Percentiles rank a stretch among this genome's conserved stretches.
These are phyloP conservation scores for Micropoecilia bifurca DNA, from an alignment of 2,797 vertebrate genomes.

Conservation along the genomic window DNA sequence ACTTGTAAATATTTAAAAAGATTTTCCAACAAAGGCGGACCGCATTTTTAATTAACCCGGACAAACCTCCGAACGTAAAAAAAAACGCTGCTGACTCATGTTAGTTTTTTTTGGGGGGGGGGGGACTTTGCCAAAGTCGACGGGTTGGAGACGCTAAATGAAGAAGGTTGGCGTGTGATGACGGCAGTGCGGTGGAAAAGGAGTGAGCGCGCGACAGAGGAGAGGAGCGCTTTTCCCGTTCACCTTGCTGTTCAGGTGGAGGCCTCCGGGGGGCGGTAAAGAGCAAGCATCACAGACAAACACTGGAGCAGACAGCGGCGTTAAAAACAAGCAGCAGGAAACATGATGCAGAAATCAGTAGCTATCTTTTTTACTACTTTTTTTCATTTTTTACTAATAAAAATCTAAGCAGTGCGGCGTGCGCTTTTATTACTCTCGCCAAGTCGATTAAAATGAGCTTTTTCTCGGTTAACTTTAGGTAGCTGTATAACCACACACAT, in stretches of 20 bases:
- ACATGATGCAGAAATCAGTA: background rate
- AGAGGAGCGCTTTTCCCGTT: slow-evolving; percentile 28
- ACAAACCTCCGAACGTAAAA: slow-evolving; percentile 6
- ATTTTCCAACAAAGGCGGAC: slow-evolving; percentile 68
- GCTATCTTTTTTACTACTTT: background rate
- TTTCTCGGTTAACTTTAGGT: too few species aligned
- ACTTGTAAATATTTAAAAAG: slow-evolving; percentile 78
- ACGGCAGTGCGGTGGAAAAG: slow-evolving; percentile 21
- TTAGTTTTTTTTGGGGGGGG: background rate
- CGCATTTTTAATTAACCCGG: slow-evolving; percentile 34
- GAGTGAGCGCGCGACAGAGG: slow-evolving; percentile 44
- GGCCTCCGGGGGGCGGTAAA: slow-evolving; percentile 59
- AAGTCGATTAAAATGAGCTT: too few species aligned
- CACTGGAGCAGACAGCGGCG: background rate
- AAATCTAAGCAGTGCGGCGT: background rate
- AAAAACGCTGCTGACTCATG: slow-evolving; percentile 28
- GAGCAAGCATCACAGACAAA: slow-evolving; percentile 23
- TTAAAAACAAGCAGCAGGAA: background rate
- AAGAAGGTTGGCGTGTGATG: slow-evolving; percentile 17
- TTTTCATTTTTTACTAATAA: background rate
- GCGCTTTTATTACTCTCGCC: background rate
- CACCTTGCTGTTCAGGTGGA: slow-evolving; percentile 7
- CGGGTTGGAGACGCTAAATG: background rate
- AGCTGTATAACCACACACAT: too few species aligned
- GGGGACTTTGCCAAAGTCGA: slow-evolving; percentile 5